Conservation (phyloP, 2,113 vertebrate genomes). For the Epinephelus cyanopodus region DNA sequence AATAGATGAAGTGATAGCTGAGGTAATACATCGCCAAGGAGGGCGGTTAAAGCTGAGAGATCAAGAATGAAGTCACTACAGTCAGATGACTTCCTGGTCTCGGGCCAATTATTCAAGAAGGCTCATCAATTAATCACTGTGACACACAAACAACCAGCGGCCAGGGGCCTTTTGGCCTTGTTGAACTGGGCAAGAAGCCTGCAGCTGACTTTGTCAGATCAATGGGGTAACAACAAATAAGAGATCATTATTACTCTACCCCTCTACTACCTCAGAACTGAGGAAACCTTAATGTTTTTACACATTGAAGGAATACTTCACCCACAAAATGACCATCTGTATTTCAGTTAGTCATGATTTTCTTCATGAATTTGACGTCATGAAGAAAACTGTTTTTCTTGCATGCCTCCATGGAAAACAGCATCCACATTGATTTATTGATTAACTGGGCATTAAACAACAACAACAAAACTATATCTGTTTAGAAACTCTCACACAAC, state of each 20-base stretch:
- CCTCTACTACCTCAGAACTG: neutral
- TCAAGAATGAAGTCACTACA: conserved; percentile 54
- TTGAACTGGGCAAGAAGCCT: conserved; percentile 26
- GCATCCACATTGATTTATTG: too few species aligned
- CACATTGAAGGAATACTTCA: neutral
- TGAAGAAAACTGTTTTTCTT: too few species aligned
- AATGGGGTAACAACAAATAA: conserved; percentile 39
- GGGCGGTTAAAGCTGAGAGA: conserved; percentile 41
- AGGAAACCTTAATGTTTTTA: conserved; percentile 1
- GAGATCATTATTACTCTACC: neutral
- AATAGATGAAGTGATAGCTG: conserved; percentile 23
- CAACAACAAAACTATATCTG: too few species aligned
- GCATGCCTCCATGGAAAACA: too few species aligned
- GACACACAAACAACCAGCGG: conserved; percentile 65
- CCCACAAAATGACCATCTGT: too few species aligned
- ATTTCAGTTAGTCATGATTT: too few species aligned
- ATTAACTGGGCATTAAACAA: too few species aligned
- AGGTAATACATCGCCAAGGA: conserved; percentile 43
- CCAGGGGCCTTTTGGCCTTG: conserved; percentile 57
- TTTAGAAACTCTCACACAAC: too few species aligned
- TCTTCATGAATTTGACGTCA: too few species aligned
- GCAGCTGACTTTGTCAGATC: conserved; percentile 47
- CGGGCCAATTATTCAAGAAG: conserved; percentile 73
- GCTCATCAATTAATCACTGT: conserved; percentile 73
- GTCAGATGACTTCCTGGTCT: conserved; percentile 64